Base-by-base conservation (phyloP, 2,797 vertebrate species). In the Pygocentrus nattereri region DNA sequence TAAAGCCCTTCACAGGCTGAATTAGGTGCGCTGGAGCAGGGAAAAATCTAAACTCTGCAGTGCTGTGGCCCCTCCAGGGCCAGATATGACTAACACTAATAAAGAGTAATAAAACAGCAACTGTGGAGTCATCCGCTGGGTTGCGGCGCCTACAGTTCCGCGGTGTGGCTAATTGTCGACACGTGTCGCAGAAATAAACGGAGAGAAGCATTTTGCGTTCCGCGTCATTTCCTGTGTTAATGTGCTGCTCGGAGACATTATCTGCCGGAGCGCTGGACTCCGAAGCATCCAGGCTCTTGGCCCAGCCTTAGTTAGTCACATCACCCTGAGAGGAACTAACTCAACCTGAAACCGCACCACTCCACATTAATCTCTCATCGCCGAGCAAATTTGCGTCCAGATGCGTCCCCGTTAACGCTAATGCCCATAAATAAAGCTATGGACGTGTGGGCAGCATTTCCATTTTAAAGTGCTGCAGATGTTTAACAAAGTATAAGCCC, bases 151-250 rank as follows among this genome's bases (percentile, higher is more conserved):
- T 12, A 85, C 88, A 79, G 85, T 87, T 88, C 86, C 79, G 78
- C 81, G 70, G 77, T 78, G 82, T 74, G 52, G 85, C 89, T 84
- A 87, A 85, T 85, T 84, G 85, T 84, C 85, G 82, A 90, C 90
- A 83, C 87, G 83, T 87, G 80, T 76, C 34, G 78, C 65, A 71
- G 81, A 83, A 87, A 87, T 79, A 84, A 92, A 92, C 90, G 89
- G 90, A 88, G 85, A 90, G 87, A 88, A 82, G 76, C 88, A 85
- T 92, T 82, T 93, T 90, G 92, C 69, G 90, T 90, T 94, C 90
- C 91, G 88, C 92, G 86, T 91, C 90, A 93, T 93, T 93, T 93
- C 88, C 88, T 82, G 84, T 89, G 91, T 91, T 90, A 94, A 93
- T 92, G 92, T 86, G 87, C 83, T 88, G 87, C 90, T 91, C 84